Evolutionary conservation across 2,888 invertebrate species (phyloP).

Genomic region (Troglohyphantes excavatus): DNA sequence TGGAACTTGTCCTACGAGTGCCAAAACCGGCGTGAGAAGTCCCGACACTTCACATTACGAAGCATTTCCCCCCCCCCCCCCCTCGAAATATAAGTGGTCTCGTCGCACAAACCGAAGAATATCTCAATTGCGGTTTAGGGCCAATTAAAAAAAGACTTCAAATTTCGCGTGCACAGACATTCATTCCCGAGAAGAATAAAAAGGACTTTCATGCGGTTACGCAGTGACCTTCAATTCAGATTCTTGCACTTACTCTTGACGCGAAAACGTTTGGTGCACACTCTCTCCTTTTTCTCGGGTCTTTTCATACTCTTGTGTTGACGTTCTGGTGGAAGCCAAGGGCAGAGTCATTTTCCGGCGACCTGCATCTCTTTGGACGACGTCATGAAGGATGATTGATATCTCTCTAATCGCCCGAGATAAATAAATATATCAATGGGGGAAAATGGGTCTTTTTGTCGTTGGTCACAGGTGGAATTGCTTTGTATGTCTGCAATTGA

Average conservation of each 20-base stretch:
- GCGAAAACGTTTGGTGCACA: background rate
- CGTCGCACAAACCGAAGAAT: too few relatives aligned
- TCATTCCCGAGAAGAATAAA: background rate
- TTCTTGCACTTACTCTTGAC: background rate
- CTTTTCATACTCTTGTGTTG: background rate
- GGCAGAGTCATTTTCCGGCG: constrained; percentile 24
- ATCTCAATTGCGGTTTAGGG: constrained; percentile 15
- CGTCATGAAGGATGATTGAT: constrained; percentile 34
- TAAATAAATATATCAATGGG: too few relatives aligned
- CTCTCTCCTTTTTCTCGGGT: too few relatives aligned
- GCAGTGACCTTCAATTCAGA: constrained; percentile 18
- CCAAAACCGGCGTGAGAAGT: too few relatives aligned
- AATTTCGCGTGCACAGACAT: background rate
- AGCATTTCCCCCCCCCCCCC: too few relatives aligned
- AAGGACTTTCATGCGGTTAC: background rate
- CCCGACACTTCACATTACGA: too few relatives aligned
- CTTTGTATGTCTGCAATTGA: too few relatives aligned
- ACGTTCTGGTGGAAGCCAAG: background rate
- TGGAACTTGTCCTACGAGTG: background rate
- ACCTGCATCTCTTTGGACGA: constrained; percentile 4
- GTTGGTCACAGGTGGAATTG: too few relatives aligned
- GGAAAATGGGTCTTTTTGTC: too few relatives aligned
- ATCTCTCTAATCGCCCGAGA: background rate
- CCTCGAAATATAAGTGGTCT: too few relatives aligned
- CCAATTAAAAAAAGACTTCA: background rate